These are phyloP conservation scores for Chloebia gouldiae DNA, from an alignment of 2,113 vertebrate genomes.

Conservation along the genomic window DNA sequence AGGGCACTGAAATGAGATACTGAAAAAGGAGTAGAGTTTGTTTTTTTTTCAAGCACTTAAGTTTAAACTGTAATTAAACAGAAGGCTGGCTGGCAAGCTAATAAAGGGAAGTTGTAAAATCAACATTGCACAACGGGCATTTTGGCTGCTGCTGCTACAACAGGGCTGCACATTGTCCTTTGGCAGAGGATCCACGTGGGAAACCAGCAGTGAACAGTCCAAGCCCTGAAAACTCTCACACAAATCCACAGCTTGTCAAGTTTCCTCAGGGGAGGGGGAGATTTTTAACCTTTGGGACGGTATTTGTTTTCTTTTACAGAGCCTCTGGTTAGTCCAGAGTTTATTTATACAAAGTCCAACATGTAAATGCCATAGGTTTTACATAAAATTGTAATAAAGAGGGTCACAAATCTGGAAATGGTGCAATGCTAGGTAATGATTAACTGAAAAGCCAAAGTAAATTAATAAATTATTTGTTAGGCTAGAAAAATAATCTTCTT, in stretches of 20 bases:
- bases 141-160: neutral
- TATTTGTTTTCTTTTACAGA: neutral
- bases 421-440: neutral
- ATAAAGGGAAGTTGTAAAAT: neutral
- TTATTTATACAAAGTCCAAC: neutral
- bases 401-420: neutral
- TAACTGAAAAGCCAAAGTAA: neutral
- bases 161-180: neutral
- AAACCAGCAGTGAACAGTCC: neutral
- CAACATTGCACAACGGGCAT: neutral
- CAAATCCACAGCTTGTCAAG: neutral
- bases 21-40: neutral
- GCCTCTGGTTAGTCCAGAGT: neutral
- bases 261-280: neutral
- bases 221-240: neutral
- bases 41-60: neutral
- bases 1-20: neutral
- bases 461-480: neutral
- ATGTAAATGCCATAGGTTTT: neutral
- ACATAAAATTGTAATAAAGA: neutral
- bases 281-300: rapidly evolving
- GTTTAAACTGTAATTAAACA: neutral
- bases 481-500: neutral
- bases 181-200: neutral
- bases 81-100: neutral